Evolutionary conservation across 1,140 invertebrate genomes (phyloP).

Genomic region (Ladona fulva): DNA sequence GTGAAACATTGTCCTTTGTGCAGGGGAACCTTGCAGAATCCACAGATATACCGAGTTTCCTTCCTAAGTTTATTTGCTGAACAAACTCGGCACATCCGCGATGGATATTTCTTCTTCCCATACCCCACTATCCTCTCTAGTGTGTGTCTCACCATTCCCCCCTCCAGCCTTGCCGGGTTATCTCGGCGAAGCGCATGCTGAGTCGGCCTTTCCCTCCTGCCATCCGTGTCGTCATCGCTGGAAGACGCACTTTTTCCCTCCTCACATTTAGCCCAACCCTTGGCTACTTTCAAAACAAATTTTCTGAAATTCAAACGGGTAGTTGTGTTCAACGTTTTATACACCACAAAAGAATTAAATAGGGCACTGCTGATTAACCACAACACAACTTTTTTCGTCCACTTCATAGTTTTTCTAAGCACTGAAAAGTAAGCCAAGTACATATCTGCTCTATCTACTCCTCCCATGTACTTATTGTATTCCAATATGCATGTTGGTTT

Average conservation of each 20-base stretch:
- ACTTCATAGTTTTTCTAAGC: not conserved
- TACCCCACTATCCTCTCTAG: not conserved
- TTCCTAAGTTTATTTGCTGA: not conserved
- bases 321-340: not conserved
- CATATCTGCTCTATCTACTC: not conserved
- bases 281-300: not conserved
- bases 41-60: not conserved
- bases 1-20: not conserved
- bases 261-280: conserved; percentile 15
- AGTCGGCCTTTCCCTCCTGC: not conserved
- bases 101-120: not conserved
- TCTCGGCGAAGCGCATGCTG: not conserved
- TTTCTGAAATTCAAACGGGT: not conserved
- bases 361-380: not conserved
- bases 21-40: not conserved
- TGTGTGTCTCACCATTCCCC: not conserved
- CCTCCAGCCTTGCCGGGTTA: not conserved
- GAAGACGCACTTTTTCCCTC: not conserved
- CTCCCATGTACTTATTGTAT: too few species aligned
- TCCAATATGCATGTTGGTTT: not conserved
- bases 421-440: not conserved
- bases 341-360: not conserved
- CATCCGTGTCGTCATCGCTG: not conserved
- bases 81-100: not conserved
- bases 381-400: not conserved